These are phyloP conservation scores for Neolamprologus cancellatus DNA, from an alignment of 2,113 vertebrate species.

Conservation along the genomic window DNA sequence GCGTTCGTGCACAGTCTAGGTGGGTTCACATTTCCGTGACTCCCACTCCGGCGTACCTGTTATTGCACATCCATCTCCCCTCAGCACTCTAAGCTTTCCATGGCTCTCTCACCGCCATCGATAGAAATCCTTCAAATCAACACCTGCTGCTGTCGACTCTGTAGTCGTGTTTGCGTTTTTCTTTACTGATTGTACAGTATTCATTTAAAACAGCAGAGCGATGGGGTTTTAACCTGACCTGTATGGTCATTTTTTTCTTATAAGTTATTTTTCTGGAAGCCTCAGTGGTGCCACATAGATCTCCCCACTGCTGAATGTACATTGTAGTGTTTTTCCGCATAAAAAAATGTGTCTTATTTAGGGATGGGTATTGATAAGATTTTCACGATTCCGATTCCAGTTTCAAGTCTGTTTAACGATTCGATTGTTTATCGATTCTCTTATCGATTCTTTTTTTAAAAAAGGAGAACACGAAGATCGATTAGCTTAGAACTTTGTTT, in stretches of 20 bases:
- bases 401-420: neutral
- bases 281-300: neutral
- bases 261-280: slow-evolving; percentile 39
- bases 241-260: neutral
- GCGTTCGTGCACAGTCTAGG: neutral
- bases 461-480: rapidly evolving
- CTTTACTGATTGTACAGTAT: neutral
- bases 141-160: slow-evolving; percentile 20
- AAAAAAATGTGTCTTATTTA: slow-evolving; percentile 29
- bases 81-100: neutral
- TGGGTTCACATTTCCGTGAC: slow-evolving; percentile 11
- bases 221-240: neutral
- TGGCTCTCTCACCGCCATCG: neutral
- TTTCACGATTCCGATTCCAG: neutral
- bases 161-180: slow-evolving; percentile 18
- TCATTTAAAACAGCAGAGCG: neutral
- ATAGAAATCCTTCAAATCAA: neutral
- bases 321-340: slow-evolving; percentile 6
- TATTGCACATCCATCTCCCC: neutral
- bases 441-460: rapidly evolving
- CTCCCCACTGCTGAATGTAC: slow-evolving; percentile 42
- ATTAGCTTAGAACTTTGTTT: neutral
- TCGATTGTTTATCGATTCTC: neutral
- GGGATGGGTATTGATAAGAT: neutral
- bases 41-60: neutral